phyloP scores from a whole-genome alignment of 2,113 vertebrate species.

The Poeciliopsis retropinna region DNA sequence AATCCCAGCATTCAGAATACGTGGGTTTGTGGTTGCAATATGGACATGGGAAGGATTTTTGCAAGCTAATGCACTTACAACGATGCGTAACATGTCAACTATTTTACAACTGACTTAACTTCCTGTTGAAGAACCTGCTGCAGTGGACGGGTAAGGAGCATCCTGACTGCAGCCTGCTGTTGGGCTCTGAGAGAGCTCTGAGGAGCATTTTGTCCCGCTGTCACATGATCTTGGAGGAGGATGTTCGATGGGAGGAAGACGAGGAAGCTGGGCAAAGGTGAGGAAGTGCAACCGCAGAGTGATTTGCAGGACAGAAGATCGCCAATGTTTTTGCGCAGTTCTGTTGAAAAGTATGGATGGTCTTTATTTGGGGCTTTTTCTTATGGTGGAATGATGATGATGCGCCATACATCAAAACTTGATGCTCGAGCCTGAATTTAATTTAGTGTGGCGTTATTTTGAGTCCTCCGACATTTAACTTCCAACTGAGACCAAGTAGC shows the following conservation, averaged over 20 bases:
- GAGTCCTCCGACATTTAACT: background rate
- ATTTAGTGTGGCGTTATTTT: background rate
- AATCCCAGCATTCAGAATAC: too few relatives aligned
- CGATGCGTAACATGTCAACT: too few relatives aligned
- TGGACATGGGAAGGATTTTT: too few relatives aligned
- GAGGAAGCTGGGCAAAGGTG: conserved; percentile 51
- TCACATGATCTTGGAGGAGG: conserved; percentile 73
- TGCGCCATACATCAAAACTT: background rate
- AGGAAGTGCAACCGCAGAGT: background rate
- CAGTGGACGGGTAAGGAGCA: conserved; percentile 77
- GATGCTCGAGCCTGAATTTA: background rate
- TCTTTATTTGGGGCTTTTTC: background rate
- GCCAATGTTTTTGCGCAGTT: background rate
- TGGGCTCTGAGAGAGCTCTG: conserved; percentile 72
- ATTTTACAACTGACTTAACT: background rate
- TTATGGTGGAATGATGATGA: background rate
- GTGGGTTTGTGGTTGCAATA: too few relatives aligned
- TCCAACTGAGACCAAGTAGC: background rate
- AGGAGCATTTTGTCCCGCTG: conserved; percentile 71
- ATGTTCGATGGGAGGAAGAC: conserved; percentile 63
- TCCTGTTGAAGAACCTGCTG: conserved; percentile 63
- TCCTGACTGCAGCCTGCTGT: conserved; percentile 76
- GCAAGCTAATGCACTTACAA: too few relatives aligned
- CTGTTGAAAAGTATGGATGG: background rate
- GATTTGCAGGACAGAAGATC: too few relatives aligned